A percentile compares a stretch with the other conserved stretches of the same genome.
These are phyloP conservation scores for Harpalus rufipes DNA, from an alignment of 2,888 invertebrate genomes.

Conservation along the genomic window DNA sequence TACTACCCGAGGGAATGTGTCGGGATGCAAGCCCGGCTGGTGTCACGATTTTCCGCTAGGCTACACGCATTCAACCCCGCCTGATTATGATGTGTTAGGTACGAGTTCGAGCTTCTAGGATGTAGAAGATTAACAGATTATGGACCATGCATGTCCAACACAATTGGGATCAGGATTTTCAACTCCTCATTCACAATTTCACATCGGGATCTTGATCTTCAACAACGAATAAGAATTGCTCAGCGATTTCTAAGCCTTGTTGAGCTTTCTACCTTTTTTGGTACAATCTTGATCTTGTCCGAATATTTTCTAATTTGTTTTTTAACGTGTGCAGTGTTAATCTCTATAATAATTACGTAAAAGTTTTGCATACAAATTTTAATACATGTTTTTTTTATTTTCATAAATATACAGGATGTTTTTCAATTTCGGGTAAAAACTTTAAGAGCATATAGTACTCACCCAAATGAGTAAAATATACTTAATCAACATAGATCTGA, in stretches of 20 bases:
- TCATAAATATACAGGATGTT: no score
- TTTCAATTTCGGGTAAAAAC: no score
- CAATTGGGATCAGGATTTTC: constrained; percentile 31
- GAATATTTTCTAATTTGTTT: neutral
- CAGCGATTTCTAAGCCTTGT: neutral
- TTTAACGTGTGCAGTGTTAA: neutral
- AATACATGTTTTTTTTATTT: no score
- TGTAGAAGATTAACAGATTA: constrained; percentile 47
- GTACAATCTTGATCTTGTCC: neutral
- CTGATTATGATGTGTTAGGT: constrained; percentile 39
- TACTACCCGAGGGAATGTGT: constrained; percentile 59
- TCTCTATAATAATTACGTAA: no score
- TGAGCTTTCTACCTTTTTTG: constrained; percentile 6
- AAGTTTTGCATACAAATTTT: no score
- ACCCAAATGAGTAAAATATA: no score
- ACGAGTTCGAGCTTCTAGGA: neutral
- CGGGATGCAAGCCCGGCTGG: constrained; percentile 31
- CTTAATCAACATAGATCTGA: no score
- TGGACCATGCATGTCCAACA: constrained; percentile 43
- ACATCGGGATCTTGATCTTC: constrained; percentile 37
- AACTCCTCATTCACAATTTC: constrained; percentile 9
- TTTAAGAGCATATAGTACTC: no score
- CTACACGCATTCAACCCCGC: constrained; percentile 22
- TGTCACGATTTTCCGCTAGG: constrained; percentile 45
- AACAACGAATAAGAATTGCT: constrained; percentile 4